These are phyloP conservation scores for Criorhina ranunculi DNA, from an alignment of 2,888 invertebrate genomes.

Conservation along the genomic window DNA sequence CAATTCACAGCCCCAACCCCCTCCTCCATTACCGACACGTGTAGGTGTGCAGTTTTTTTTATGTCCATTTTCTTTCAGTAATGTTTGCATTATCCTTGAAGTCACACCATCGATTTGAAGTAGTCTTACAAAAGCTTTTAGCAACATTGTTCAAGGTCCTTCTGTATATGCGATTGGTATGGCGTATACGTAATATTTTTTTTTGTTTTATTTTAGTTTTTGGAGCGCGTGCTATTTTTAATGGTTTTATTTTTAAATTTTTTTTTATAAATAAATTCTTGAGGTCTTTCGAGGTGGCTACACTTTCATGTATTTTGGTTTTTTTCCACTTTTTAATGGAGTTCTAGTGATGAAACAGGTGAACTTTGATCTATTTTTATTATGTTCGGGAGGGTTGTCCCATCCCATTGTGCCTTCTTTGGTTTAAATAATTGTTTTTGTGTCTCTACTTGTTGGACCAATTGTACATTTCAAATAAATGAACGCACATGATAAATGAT, in stretches of 20 bases:
- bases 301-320: background rate
- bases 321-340: background rate
- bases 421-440: too few relatives aligned
- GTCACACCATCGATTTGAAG: constrained; percentile 29
- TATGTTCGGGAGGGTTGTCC: too few relatives aligned
- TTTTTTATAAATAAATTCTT: background rate
- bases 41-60: constrained; percentile 11
- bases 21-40: background rate
- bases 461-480: too few relatives aligned
- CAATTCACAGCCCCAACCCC: too few relatives aligned
- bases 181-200: constrained; percentile 30
- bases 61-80: constrained; percentile 4
- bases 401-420: too few relatives aligned
- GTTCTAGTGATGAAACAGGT: constrained; percentile 3
- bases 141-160: background rate
- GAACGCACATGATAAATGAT: too few relatives aligned
- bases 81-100: constrained; percentile 45
- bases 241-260: background rate
- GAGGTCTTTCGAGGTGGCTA: background rate
- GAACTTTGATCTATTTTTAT: too few relatives aligned
- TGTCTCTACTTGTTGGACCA: too few relatives aligned
- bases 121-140: constrained; percentile 2
- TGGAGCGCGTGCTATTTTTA: background rate
- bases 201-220: background rate
- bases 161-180: background rate